Evolutionary conservation across 2,113 vertebrate species (phyloP).

Genomic region (Bubo scandiacus): DNA sequence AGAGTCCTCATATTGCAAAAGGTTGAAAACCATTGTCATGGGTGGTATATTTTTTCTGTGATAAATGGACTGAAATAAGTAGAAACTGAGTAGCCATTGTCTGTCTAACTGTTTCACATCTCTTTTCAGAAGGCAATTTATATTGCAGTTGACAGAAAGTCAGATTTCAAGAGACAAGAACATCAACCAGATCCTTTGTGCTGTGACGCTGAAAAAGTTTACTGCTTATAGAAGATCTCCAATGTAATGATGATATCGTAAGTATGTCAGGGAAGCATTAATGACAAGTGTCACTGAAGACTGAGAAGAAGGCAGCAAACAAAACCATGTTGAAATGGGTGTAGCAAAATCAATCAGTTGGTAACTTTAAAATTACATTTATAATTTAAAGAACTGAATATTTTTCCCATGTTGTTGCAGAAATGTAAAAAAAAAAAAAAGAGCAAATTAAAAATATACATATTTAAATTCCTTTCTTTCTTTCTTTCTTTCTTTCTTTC

Average conservation of each 20-base stretch:
- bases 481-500: too few species aligned
- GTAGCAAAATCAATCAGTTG: accelerated
- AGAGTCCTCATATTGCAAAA: neutral
- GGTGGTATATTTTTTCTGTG: neutral
- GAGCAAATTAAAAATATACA: neutral
- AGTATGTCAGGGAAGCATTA: neutral
- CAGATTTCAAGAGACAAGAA: neutral
- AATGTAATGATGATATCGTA: neutral
- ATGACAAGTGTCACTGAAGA: neutral
- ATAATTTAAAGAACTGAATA: neutral
- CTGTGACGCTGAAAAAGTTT: neutral
- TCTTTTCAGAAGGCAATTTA: neutral
- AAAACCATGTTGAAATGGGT: neutral
- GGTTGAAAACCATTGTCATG: neutral
- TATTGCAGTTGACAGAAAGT: neutral
- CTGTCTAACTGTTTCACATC: neutral
- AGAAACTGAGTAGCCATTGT: neutral
- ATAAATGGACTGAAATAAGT: neutral
- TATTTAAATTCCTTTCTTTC: neutral
- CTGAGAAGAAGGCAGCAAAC: neutral
- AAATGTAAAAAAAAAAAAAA: neutral
- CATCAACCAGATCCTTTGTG: neutral
- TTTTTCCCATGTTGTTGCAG: neutral
- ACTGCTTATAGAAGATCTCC: neutral
- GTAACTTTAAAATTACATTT: neutral